A percentile compares a stretch with the other conserved stretches of the same genome.
Evolutionary conservation across 1,140 invertebrate genomes (phyloP).

Genomic region (Drusus annulatus): DNA sequence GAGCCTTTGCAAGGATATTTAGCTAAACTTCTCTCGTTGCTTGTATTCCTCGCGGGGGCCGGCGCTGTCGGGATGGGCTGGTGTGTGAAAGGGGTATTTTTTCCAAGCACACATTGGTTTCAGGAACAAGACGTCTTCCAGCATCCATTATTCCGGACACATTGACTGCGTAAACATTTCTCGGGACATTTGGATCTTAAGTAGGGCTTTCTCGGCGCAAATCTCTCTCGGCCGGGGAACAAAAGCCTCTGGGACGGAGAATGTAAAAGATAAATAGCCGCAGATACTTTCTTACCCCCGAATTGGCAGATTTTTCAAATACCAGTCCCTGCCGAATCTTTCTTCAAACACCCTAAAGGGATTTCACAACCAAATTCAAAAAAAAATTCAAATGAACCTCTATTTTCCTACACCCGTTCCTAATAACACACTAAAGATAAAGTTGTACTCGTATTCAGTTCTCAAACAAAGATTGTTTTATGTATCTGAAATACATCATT

Average conservation of each 20-base stretch:
- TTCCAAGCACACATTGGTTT: conserved; percentile 26
- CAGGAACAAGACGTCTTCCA: conserved; percentile 34
- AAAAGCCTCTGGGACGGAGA: conserved; percentile 41
- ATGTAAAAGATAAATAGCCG: conserved; percentile 56
- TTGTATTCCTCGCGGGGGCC: neutral
- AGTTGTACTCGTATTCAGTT: no score
- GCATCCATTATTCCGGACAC: conserved; percentile 42
- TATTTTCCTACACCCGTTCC: no score
- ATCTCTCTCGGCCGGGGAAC: conserved; percentile 20
- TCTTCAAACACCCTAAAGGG: conserved; percentile 22
- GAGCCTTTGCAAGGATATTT: no score
- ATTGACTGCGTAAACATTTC: conserved; percentile 24
- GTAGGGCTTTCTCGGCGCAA: conserved; percentile 23
- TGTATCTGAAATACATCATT: no score
- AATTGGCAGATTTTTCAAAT: conserved; percentile 27
- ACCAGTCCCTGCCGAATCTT: conserved; percentile 3
- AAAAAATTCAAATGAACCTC: no score
- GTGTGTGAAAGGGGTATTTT: conserved; percentile 24
- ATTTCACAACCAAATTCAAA: neutral
- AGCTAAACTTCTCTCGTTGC: neutral
- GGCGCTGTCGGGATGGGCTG: neutral
- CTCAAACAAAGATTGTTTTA: no score
- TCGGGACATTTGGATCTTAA: conserved; percentile 23
- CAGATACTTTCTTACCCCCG: conserved; percentile 38
- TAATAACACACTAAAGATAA: no score